Conservation (phyloP, 2,113 vertebrate genomes). For the Leptobrachium ailaonicum region DNA sequence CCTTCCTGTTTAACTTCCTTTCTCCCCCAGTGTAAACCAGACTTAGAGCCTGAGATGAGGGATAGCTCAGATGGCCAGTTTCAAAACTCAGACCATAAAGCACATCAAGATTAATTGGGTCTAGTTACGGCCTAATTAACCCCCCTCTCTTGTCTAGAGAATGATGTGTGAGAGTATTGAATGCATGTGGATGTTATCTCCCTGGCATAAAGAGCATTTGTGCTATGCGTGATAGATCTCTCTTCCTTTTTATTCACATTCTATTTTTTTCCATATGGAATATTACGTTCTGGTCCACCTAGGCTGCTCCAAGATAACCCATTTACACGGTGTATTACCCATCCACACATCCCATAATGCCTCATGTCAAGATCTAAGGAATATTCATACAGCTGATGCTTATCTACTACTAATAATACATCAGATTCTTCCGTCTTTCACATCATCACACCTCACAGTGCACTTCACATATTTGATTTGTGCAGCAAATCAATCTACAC, state of each 20-base stretch:
- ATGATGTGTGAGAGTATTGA: constrained; percentile 9
- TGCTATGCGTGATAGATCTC: too few species aligned
- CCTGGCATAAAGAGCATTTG: neutral
- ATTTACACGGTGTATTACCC: too few species aligned
- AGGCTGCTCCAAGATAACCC: too few species aligned
- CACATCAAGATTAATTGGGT: constrained; percentile 35
- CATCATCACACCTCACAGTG: too few species aligned
- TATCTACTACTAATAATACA: too few species aligned
- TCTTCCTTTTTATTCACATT: too few species aligned
- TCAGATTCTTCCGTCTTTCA: too few species aligned
- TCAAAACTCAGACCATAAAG: constrained; percentile 41
- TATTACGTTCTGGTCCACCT: too few species aligned
- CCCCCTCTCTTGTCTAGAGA: constrained; percentile 1
- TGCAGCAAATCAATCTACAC: too few species aligned
- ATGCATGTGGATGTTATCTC: constrained; percentile 13
- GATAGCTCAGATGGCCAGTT: constrained; percentile 44
- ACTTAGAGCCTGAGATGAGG: constrained; percentile 28
- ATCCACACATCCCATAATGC: neutral
- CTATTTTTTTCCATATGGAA: too few species aligned
- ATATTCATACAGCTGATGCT: too few species aligned
- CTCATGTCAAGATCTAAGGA: neutral
- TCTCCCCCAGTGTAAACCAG: constrained; percentile 34
- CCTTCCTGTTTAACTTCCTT: constrained; percentile 47
- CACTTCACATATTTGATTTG: too few species aligned
- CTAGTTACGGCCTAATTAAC: constrained; percentile 17